Percentiles rank a stretch among this genome's conserved stretches.
Evolutionary conservation across 2,888 invertebrate genomes (phyloP).

Genomic region (Stratiomys singularior): DNA sequence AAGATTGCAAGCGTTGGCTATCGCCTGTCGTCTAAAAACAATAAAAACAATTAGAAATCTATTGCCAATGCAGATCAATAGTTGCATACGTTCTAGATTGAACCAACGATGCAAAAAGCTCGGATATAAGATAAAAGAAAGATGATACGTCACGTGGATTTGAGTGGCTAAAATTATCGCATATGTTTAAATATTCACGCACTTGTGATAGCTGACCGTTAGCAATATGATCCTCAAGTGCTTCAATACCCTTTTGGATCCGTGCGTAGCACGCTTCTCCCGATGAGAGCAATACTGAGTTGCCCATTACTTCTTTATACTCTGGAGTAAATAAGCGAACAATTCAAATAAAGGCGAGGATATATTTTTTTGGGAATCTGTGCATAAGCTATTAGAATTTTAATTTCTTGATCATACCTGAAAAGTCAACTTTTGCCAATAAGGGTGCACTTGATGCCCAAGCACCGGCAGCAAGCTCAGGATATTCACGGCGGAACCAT

Average conservation of each 20-base stretch:
- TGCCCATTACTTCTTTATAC: slow-evolving; percentile 62
- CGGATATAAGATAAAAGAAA: slow-evolving; percentile 60
- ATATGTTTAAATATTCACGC: slow-evolving; percentile 60
- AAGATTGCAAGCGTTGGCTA: slow-evolving; percentile 19
- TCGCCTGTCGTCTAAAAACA: background rate
- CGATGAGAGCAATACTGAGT: slow-evolving; percentile 59
- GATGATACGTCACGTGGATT: slow-evolving; percentile 61
- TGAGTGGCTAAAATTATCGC: slow-evolving; percentile 59
- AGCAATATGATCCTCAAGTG: slow-evolving; percentile 58
- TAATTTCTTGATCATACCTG: slow-evolving; percentile 59
- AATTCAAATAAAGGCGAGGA: no score
- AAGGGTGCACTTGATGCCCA: slow-evolving; percentile 76
- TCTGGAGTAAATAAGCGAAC: slow-evolving; percentile 57
- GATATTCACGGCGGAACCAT: slow-evolving; percentile 75
- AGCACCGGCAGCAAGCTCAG: slow-evolving; percentile 70
- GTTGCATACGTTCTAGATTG: slow-evolving; percentile 61
- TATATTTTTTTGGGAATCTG: no score
- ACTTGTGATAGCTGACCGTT: slow-evolving; percentile 58
- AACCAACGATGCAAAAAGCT: slow-evolving; percentile 59
- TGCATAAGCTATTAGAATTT: no score
- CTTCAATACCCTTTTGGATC: slow-evolving; percentile 59
- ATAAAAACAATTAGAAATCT: background rate
- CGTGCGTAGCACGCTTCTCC: slow-evolving; percentile 60
- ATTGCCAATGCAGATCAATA: background rate
- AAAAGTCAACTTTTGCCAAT: slow-evolving; percentile 71